Evolutionary conservation across 2,888 invertebrate genomes (phyloP).

Genomic region (Drosophila subsilvestris): DNA sequence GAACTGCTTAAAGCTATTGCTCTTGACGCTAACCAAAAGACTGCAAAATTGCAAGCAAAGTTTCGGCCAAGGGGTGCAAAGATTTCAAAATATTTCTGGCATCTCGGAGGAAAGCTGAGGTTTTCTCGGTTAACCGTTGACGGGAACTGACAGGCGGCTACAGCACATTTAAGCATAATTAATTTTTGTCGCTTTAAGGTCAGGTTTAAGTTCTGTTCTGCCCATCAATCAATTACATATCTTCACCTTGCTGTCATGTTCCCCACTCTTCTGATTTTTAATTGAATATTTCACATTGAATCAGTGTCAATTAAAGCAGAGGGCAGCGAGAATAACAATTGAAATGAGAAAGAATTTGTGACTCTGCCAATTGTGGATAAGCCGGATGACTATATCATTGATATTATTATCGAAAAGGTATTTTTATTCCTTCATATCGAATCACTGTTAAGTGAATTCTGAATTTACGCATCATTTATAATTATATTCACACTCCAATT

Average conservation of each 20-base stretch:
- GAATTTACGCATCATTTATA: slow-evolving; percentile 45
- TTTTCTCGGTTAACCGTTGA: slow-evolving; percentile 2
- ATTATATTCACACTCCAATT: slow-evolving; percentile 21
- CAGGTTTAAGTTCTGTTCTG: not conserved
- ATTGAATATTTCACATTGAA: slow-evolving; percentile 25
- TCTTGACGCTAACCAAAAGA: slow-evolving; percentile 34
- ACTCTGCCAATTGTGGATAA: not conserved
- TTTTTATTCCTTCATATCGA: not conserved
- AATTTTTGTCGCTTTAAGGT: not conserved
- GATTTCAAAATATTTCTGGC: slow-evolving; percentile 36
- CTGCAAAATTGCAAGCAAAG: slow-evolving; percentile 40
- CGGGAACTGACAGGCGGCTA: not conserved
- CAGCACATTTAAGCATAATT: not conserved
- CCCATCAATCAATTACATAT: slow-evolving; percentile 23
- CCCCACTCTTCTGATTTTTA: slow-evolving; percentile 5
- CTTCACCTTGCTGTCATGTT: slow-evolving; percentile 2
- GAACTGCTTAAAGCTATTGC: slow-evolving; percentile 50
- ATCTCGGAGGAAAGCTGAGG: slow-evolving; percentile 16
- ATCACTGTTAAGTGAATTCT: not conserved
- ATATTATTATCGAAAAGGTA: not conserved
- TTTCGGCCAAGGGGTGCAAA: slow-evolving; percentile 13
- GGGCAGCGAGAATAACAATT: too few species aligned
- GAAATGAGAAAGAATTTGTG: not conserved
- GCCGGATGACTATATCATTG: not conserved
- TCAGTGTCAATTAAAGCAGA: slow-evolving; percentile 8